Percentiles rank a stretch among this genome's conserved stretches.
phyloP scores from a whole-genome alignment of 2,113 vertebrate genomes.

The Chionodraco myersi region DNA sequence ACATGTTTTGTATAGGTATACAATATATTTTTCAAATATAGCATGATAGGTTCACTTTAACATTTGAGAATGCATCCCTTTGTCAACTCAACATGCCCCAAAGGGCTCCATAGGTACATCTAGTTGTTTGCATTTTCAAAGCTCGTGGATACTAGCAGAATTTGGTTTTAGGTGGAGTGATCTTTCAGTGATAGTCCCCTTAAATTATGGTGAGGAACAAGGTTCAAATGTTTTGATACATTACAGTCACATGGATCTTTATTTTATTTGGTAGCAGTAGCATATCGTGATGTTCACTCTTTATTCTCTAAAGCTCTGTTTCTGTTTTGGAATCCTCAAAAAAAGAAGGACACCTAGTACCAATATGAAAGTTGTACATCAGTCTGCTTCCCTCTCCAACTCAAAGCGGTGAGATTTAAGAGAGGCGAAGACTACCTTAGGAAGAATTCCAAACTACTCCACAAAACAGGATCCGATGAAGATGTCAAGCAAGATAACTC shows the following conservation, averaged over 20 bases:
- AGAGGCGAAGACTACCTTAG: not conserved
- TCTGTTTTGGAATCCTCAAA: conserved; percentile 39
- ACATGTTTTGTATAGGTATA: too few species aligned
- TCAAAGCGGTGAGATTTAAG: conserved; percentile 18
- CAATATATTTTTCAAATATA: too few species aligned
- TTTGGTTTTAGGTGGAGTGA: not conserved
- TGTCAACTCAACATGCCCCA: not conserved
- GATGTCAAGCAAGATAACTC: conserved; percentile 18
- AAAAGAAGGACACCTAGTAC: conserved; percentile 37
- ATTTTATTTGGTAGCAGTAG: not conserved
- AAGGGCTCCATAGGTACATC: not conserved
- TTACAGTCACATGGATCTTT: conserved; percentile 25
- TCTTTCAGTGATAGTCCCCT: not conserved
- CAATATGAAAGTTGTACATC: conserved; percentile 46
- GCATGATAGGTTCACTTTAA: too few species aligned
- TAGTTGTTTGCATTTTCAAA: not conserved
- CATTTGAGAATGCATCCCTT: not conserved
- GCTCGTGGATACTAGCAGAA: conserved; percentile 8
- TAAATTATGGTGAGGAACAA: conserved; percentile 1
- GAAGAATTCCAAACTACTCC: not conserved
- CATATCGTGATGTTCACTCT: conserved; percentile 34
- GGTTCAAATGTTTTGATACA: conserved; percentile 20
- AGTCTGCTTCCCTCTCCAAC: conserved; percentile 40
- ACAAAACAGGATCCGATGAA: conserved; percentile 16
- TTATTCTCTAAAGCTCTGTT: conserved; percentile 37